Conservation (phyloP, 2,113 vertebrate genomes). For the Phrynocephalus versicolor region DNA sequence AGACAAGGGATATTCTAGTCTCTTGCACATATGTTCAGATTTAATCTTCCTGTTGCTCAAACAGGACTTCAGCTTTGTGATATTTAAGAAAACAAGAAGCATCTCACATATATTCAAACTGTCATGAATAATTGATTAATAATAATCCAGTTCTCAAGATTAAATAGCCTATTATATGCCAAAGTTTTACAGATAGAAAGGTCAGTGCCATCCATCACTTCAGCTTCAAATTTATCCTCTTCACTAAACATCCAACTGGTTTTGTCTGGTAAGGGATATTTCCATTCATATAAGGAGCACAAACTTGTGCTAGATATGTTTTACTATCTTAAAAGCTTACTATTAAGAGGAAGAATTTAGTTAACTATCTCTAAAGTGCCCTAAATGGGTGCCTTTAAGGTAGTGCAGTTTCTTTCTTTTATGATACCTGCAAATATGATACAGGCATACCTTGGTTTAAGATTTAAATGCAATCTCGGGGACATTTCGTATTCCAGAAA, state of each 20-base stretch:
- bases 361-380: background rate
- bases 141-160: constrained; percentile 68
- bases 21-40: constrained; percentile 64
- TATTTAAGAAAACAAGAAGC: constrained; percentile 74
- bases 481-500: too few relatives aligned
- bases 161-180: constrained; percentile 72
- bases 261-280: constrained; percentile 46
- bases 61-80: constrained; percentile 70
- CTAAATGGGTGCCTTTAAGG: background rate
- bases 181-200: constrained; percentile 64
- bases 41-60: constrained; percentile 70
- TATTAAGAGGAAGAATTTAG: constrained; percentile 3
- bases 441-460: too few relatives aligned
- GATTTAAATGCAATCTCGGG: too few relatives aligned
- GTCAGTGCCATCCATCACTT: constrained; percentile 67
- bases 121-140: constrained; percentile 80
- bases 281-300: constrained; percentile 23
- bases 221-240: constrained; percentile 57
- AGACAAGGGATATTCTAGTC: constrained; percentile 50
- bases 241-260: constrained; percentile 32
- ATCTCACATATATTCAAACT: constrained; percentile 72
- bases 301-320: constrained; percentile 22
- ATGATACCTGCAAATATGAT: too few relatives aligned
- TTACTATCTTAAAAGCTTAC: background rate
- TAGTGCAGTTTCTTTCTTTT: background rate